Evolutionary conservation across 92 coral and sea anemone species (phyloP), one percentile per base, ranked within the genome.

Genomic region (Epizoanthus ramosus): DNA sequence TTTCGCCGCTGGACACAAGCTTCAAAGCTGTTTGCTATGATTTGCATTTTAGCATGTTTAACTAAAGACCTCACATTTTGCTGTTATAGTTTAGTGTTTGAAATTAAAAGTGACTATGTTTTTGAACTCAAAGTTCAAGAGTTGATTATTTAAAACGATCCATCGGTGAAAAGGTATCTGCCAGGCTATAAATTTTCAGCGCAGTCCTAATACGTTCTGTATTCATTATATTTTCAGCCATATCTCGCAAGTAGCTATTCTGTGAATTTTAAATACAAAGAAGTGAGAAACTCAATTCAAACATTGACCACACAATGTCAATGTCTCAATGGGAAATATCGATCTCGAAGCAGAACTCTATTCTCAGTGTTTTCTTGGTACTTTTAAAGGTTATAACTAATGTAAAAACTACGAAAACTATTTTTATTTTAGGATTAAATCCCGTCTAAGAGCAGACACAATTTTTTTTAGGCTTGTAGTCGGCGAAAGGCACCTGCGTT

Each of bases 1-100:
- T 66, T 31, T 66, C 47, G 47, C 71, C 45, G n/a, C 47, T 13
- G 71, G 71, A 33, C 21, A 67, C 47, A 67, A 67, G 71, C 39
- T 31, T 67, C 71, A 5, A 67, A 67, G 72, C 22, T 15, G 10
- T 4, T 67, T 17, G 17, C 72, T 13, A 9, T 67, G 1, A 67
- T 67, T 67, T 67, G 72, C 72, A 67, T 67, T 67, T 67, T 67
- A 67, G 18, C 72, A 24, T 28, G 72, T 41, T 67, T 28, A 24
- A 67, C 72, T 67, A 37, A 18, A 50, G 47, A 67, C 33, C 16
- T 28, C 72, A 41, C 31, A 18, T 15, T 24, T 67, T 67, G 72
- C 22, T 67, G 71, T 37, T 67, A 25, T n/a, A 16, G 69, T 9
- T 64, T 64, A 12, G 23, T 64, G 18, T 25, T 24, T 24, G 17